A percentile compares a stretch with the other conserved stretches of the same genome.
Evolutionary conservation across 2,888 invertebrate genomes (phyloP).

Genomic region (Ophioninae sp.): DNA sequence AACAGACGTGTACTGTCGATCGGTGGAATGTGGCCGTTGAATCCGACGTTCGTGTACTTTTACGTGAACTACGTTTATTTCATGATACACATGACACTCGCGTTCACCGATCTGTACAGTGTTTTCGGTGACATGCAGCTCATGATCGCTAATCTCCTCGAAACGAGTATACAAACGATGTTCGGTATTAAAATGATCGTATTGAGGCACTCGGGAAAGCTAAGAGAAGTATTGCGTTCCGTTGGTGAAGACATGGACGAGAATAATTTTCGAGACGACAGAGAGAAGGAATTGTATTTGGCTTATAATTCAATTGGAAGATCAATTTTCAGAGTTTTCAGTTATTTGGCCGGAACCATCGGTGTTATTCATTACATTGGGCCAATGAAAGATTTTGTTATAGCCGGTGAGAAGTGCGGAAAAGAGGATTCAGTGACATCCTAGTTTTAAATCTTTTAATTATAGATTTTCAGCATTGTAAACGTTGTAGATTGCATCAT

Average conservation of each 20-base stretch:
- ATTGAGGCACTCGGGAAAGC: slow-evolving; percentile 52
- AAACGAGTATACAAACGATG: slow-evolving; percentile 59
- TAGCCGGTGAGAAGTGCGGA: not conserved
- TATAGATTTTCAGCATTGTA: no score
- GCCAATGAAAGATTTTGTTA: not conserved
- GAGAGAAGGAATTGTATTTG: slow-evolving; percentile 61
- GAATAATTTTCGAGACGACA: slow-evolving; percentile 49
- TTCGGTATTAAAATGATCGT: slow-evolving; percentile 57
- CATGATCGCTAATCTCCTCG: slow-evolving; percentile 64
- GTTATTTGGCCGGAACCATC: slow-evolving; percentile 41
- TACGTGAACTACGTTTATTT: slow-evolving; percentile 45
- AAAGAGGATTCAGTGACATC: not conserved
- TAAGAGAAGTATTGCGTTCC: slow-evolving; percentile 46
- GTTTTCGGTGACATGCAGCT: slow-evolving; percentile 63
- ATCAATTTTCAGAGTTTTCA: slow-evolving; percentile 44
- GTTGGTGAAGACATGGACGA: slow-evolving; percentile 47
- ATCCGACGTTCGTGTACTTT: slow-evolving; percentile 28
- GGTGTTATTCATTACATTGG: slow-evolving; percentile 54
- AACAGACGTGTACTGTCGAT: slow-evolving; percentile 21
- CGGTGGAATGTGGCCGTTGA: slow-evolving; percentile 33
- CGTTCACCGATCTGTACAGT: slow-evolving; percentile 53
- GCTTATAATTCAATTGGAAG: slow-evolving; percentile 52
- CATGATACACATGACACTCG: slow-evolving; percentile 55
- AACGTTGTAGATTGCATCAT: no score
- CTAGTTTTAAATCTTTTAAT: no score